phyloP scores from a whole-genome alignment of 2,797 vertebrate genomes.

The Pipistrellus pygmaeus region DNA sequence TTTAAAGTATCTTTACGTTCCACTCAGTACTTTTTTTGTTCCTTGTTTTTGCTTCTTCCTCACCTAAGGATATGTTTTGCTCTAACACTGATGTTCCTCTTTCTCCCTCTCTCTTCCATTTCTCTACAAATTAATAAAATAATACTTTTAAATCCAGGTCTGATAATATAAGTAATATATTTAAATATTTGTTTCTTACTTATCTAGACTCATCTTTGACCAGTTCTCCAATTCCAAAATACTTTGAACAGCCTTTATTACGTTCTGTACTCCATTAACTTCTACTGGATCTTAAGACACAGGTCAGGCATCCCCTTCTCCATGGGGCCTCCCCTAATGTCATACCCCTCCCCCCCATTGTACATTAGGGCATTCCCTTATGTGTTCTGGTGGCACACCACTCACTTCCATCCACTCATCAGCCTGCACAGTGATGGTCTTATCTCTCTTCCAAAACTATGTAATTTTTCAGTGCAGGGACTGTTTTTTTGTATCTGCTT shows the following conservation, averaged over 20 bases:
- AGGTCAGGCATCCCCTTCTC: not conserved
- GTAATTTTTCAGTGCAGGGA: not conserved
- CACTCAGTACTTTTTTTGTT: not conserved
- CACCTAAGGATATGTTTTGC: not conserved
- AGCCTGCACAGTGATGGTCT: not conserved
- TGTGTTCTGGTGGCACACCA: not conserved
- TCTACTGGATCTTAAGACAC: not conserved
- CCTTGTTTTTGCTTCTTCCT: not conserved
- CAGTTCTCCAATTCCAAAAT: not conserved
- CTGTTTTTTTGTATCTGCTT: not conserved
- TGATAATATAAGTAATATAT: no score
- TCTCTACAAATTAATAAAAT: no score
- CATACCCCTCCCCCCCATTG: not conserved
- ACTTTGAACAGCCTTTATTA: not conserved
- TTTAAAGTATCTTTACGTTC: not conserved
- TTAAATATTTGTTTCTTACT: not conserved
- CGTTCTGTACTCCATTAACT: not conserved
- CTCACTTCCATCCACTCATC: not conserved
- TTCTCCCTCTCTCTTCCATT: no score
- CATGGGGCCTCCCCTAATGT: not conserved
- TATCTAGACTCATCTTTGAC: not conserved
- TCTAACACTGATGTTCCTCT: no score
- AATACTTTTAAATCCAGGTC: no score
- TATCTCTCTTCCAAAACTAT: not conserved
- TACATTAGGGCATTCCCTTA: not conserved